Evolutionary conservation across 2,888 invertebrate genomes (phyloP), one percentile per base, ranked within the genome.

Genomic region (Tipula vernalis): DNA sequence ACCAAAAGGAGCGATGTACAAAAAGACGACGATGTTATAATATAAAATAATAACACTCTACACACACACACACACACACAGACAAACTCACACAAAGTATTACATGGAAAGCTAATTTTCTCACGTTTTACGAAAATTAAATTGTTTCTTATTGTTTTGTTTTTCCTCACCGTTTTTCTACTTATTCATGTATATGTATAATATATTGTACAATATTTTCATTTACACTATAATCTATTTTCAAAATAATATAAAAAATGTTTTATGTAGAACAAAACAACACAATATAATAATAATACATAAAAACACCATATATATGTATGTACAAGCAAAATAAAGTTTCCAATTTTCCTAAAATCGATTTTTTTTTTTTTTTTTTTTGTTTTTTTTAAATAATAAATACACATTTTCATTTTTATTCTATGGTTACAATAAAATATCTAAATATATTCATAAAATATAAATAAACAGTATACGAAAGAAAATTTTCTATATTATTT

Each of bases 41-140:
- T 28, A 71, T 71, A 28, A 71, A 71, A 71, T 71, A 71, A 71
- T 71, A 71, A 71, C 71, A 71, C 28, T 71, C 71, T 28, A 28
- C 28, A 28, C 28, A 71, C 51, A 51, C 15, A n/a, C 15, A 51
- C 13, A 51, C 5, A 51, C 28, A 71, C 28, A 71, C 10, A 71
- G 12, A 71, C 51, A 47, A 3, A 51, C n/a, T n/a, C 6, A 51
- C 5, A 51, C 6, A 28, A 10, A 28, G 10, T 71, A 71, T 18
- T 71, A 71, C 71, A 71, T 71, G 28, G 28, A 71, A 71, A 71
- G 71, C 71, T 71, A 71, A 71, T 71, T 71, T 71, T 71, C 71
- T 71, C 71, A 71, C 71, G 71, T 71, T 71, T 71, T 71, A 71
- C 71, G 71, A 71, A 71, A 71, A 71, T 71, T 71, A 71, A 71